Base-by-base conservation (phyloP, 2,888 invertebrate species). In the Cylindroiulus punctatus region DNA sequence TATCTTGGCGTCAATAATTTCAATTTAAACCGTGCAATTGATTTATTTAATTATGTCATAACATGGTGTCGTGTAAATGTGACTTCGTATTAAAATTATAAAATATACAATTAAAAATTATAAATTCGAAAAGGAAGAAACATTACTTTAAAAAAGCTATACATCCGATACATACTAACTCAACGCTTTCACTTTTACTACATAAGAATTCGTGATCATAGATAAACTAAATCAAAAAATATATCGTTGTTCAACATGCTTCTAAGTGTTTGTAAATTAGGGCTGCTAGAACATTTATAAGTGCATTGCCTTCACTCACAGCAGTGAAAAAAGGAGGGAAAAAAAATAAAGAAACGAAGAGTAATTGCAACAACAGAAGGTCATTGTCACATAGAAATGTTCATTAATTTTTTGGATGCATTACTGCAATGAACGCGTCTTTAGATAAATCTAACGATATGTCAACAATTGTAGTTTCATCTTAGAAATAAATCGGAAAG, bases 201-300 rank as follows among this genome's bases (percentile, higher is more conserved):
- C 19, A 52, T 52, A n/a, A 52, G 19, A 52, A 52, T n/a, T 52
- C n/a, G 19, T 52, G 19, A 19, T 52, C 12, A 19, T 17, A 12
- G 52, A 52, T n/a, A 52, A 52, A 44, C 44, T 1, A 14, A 52
- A 52, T 19, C n/a, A 52, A 52, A 52, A 52, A 52, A 19, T 52
- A 19, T 5, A n/a, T 52, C n/a, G 52, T 52, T 12, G 52, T 52
- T 52, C n/a, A 52, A 52, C 52, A 19, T 52, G 52, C 5, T 52
- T 19, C 52, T n/a, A 19, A 52, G 52, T n/a, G 12, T 52, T 52
- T 52, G 12, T n/a, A 52, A 52, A 52, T 52, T n/a, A 52, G 19
- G 52, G 52, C 52, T 52, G 52, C n/a, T 52, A 52, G n/a, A 52
- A 52, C 52, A 52, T 52, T 52, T 52, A 52, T 19, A 52, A 52